Evolutionary conservation across 1,140 invertebrate species (phyloP).

Genomic region (Ostrea edulis): DNA sequence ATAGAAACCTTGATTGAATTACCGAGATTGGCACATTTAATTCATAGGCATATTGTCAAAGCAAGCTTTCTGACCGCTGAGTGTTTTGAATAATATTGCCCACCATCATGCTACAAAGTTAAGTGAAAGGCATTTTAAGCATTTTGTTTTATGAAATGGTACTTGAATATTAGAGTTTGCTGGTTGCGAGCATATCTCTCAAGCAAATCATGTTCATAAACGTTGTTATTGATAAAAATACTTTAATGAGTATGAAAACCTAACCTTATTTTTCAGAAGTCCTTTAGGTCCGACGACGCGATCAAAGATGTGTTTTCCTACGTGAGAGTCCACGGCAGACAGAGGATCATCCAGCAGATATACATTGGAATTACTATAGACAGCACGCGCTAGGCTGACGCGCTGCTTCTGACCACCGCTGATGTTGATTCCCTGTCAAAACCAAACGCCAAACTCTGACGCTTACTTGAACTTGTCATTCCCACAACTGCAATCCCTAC

Average conservation of each 20-base stretch:
- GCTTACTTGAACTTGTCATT: neutral
- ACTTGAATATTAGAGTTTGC: no score
- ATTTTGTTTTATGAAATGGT: no score
- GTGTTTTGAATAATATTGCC: no score
- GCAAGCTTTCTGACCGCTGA: no score
- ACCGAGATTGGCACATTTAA: no score
- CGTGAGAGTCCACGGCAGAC: conserved; percentile 80
- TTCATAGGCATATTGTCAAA: no score
- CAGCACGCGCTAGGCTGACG: conserved; percentile 78
- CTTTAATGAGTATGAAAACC: no score
- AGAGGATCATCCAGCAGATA: conserved; percentile 85
- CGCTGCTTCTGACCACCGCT: conserved; percentile 81
- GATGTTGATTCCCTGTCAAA: conserved; percentile 69
- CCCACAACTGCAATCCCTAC: neutral
- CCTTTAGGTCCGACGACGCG: conserved; percentile 78
- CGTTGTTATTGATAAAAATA: no score
- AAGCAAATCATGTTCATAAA: no score
- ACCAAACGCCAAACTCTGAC: neutral
- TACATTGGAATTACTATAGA: conserved; percentile 83
- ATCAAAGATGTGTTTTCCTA: conserved; percentile 76
- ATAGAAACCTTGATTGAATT: neutral
- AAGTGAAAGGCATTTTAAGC: no score
- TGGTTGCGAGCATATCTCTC: no score
- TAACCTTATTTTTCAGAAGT: conserved; percentile 81
- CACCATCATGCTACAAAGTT: no score